A percentile compares a stretch with the other conserved stretches of the same genome.
phyloP scores from a whole-genome alignment of 2,888 invertebrate genomes.

The Machimus rusticus region DNA sequence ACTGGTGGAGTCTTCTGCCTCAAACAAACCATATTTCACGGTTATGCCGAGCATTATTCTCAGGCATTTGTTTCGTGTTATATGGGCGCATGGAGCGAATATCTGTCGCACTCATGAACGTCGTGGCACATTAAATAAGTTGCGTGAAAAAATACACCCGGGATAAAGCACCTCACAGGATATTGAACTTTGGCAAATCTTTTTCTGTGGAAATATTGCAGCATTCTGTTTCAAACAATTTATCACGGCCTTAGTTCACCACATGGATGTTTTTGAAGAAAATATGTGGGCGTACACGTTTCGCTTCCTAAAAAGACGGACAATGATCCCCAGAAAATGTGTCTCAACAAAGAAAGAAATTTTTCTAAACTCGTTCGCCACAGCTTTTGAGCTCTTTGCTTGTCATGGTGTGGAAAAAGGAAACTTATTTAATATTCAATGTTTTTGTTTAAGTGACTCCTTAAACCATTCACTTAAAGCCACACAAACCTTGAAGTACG shows the following conservation, averaged over 20 bases:
- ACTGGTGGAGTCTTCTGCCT: neutral
- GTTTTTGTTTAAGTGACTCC: neutral
- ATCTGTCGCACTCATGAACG: constrained; percentile 7
- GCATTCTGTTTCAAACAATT: neutral
- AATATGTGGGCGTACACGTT: neutral
- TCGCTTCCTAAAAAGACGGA: neutral
- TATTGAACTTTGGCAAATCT: constrained; percentile 12
- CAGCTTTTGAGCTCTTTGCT: neutral
- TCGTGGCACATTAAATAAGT: neutral
- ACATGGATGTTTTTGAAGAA: neutral
- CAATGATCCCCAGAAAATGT: neutral
- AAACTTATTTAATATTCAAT: neutral
- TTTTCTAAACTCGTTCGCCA: neutral
- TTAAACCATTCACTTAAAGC: no score
- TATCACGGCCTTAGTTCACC: neutral
- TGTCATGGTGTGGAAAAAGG: neutral
- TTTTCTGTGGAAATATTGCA: neutral
- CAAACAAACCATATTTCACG: constrained; percentile 27
- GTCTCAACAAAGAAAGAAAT: neutral
- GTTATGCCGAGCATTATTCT: constrained; percentile 29
- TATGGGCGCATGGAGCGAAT: neutral
- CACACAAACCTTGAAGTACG: neutral
- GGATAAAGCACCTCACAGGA: constrained; percentile 5
- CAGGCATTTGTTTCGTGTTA: constrained; percentile 4
- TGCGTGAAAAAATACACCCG: neutral